These are phyloP conservation scores for Rhagium mordax DNA, from an alignment of 2,888 invertebrate species.

Conservation along the genomic window DNA sequence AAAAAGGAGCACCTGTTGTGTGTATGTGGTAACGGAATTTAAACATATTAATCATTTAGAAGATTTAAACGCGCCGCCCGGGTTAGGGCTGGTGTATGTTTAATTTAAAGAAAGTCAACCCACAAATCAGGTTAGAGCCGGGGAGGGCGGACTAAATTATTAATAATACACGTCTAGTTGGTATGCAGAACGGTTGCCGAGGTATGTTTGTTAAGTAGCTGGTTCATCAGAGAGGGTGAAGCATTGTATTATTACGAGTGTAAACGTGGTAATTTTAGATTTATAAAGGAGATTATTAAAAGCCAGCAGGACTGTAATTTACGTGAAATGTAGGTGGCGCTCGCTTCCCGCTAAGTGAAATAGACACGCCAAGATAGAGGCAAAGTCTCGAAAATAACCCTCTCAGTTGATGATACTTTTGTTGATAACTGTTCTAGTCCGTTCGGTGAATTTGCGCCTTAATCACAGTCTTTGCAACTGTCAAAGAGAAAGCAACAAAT, in stretches of 20 bases:
- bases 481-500: too few relatives aligned
- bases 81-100: background rate
- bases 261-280: slow-evolving; percentile 4
- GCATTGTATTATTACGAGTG: background rate
- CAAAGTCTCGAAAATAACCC: too few relatives aligned
- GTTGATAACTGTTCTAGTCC: too few relatives aligned
- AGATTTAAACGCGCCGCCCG: slow-evolving; percentile 7
- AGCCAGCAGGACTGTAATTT: background rate
- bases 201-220: slow-evolving; percentile 1
- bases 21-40: background rate
- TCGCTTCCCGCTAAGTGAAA: background rate
- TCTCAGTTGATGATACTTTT: too few relatives aligned
- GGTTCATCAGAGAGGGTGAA: background rate
- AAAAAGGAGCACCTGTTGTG: slow-evolving; percentile 16
- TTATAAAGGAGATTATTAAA: background rate
- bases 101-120: slow-evolving; percentile 23
- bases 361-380: background rate
- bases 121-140: slow-evolving; percentile 5
- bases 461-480: too few relatives aligned
- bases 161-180: background rate
- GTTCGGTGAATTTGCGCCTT: too few relatives aligned
- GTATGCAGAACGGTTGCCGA: background rate
- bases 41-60: slow-evolving; percentile 12
- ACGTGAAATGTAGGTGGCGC: background rate
- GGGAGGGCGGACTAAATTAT: background rate